phyloP scores from a whole-genome alignment of 2,888 invertebrate species.

The Cantharis rufa region DNA sequence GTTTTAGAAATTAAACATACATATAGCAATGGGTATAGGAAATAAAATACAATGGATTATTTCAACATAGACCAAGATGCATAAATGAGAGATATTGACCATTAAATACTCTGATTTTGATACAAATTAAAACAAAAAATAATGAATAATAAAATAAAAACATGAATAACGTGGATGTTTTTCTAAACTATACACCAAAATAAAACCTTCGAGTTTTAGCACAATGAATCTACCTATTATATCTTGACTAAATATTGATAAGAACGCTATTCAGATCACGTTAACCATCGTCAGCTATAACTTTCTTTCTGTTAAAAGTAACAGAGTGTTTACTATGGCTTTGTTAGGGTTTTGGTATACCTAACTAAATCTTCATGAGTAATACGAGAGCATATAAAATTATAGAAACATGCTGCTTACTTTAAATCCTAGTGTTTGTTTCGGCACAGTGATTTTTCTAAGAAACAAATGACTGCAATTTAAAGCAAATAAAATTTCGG shows the following conservation, averaged over 20 bases:
- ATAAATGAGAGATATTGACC: too few species aligned
- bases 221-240: too few species aligned
- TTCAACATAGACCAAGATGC: too few species aligned
- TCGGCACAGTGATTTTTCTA: background rate
- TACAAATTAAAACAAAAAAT: too few species aligned
- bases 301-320: background rate
- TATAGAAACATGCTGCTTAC: background rate
- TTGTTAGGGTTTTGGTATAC: background rate
- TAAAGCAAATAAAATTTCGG: background rate
- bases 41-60: too few species aligned
- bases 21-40: too few species aligned
- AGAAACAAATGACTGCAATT: background rate
- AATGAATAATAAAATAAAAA: too few species aligned
- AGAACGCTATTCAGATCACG: background rate
- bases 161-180: too few species aligned
- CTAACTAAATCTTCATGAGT: background rate
- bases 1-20: too few species aligned
- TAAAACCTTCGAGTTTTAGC: too few species aligned
- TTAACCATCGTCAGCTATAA: background rate
- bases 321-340: background rate
- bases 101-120: too few species aligned
- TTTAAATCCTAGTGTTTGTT: background rate
- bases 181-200: too few species aligned
- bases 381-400: background rate
- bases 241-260: background rate